These are phyloP conservation scores for Zaprionus ghesquierei DNA, from an alignment of 1,140 invertebrate species.

Conservation along the genomic window DNA sequence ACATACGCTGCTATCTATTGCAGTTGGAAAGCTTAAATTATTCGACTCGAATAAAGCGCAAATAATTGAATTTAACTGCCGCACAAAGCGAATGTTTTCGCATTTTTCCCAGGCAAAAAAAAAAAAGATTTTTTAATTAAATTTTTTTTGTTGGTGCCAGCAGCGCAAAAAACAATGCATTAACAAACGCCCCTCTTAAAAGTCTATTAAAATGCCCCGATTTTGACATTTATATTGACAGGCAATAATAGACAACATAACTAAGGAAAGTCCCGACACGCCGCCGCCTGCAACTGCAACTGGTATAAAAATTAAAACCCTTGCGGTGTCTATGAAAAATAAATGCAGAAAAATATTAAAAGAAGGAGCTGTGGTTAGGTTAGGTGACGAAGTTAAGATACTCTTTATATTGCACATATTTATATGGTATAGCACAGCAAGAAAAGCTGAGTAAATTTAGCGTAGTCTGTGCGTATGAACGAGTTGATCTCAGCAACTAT, in stretches of 20 bases:
- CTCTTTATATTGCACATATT: too few species aligned
- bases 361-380: not conserved
- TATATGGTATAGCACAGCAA: too few species aligned
- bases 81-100: conserved; percentile 7
- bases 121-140: conserved; percentile 63
- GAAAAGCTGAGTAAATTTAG: too few species aligned
- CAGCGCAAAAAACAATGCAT: conserved; percentile 35
- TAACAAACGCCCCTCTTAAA: conserved; percentile 50
- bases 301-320: conserved; percentile 66
- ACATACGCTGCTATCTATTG: not conserved
- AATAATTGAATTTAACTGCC: conserved; percentile 30
- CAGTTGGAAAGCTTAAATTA: conserved; percentile 26
- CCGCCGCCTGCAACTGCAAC: conserved; percentile 21
- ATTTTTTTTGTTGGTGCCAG: conserved; percentile 43
- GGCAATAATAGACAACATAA: conserved; percentile 80
- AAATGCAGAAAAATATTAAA: conserved; percentile 9
- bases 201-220: conserved; percentile 63
- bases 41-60: conserved; percentile 18
- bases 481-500: too few species aligned
- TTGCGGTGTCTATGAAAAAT: conserved; percentile 48
- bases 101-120: not conserved
- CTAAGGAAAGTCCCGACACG: conserved; percentile 41
- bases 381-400: not conserved
- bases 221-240: conserved; percentile 82
- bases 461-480: too few species aligned